These are phyloP conservation scores for Aleiodes testaceus DNA, from an alignment of 2,888 invertebrate species.

Conservation along the genomic window DNA sequence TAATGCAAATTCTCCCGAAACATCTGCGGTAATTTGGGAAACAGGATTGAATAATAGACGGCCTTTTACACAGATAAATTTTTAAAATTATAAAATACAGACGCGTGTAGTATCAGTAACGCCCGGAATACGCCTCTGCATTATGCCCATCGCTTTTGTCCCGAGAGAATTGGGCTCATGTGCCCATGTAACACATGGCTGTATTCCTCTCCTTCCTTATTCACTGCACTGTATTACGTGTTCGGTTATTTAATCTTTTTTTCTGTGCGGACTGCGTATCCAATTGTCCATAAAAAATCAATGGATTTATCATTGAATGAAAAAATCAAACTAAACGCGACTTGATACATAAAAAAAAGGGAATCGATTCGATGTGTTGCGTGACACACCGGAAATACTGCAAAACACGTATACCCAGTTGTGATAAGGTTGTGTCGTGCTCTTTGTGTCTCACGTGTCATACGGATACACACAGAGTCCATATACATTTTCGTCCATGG, in stretches of 20 bases:
- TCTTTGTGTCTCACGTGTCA: neutral
- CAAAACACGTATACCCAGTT: neutral
- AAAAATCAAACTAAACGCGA: too few species aligned
- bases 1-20: too few species aligned
- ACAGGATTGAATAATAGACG: neutral
- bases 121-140: conserved; percentile 23
- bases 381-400: too few species aligned
- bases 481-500: neutral
- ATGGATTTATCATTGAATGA: too few species aligned
- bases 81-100: conserved; percentile 1
- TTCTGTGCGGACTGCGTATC: neutral
- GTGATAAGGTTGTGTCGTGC: conserved; percentile 8
- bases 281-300: neutral
- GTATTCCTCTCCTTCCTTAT: neutral
- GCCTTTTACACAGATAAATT: neutral
- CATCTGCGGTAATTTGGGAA: too few species aligned
- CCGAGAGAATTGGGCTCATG: neutral
- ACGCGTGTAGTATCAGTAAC: conserved; percentile 21
- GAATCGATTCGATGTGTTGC: too few species aligned
- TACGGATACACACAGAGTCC: neutral
- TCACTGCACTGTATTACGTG: neutral
- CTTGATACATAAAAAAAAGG: too few species aligned
- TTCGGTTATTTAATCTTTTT: neutral
- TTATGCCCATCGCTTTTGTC: neutral
- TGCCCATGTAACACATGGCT: neutral